A percentile compares a stretch with the other conserved stretches of the same genome.
Evolutionary conservation across 2,888 invertebrate species (phyloP).

Genomic region (Schrankia costaestrigalis): DNA sequence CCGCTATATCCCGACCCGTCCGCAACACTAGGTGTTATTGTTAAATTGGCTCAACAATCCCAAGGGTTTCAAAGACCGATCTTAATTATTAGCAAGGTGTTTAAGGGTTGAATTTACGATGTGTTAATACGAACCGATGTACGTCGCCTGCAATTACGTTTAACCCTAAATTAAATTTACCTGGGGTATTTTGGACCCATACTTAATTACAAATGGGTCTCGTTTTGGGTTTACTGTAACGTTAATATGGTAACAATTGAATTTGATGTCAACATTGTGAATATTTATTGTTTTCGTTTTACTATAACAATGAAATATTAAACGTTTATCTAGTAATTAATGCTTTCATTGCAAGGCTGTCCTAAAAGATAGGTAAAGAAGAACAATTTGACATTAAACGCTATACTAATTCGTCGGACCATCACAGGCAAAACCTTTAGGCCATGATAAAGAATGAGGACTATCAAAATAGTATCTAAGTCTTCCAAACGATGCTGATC

Average conservation of each 20-base stretch:
- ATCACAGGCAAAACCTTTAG: no score
- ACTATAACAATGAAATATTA: no score
- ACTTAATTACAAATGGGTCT: slow-evolving; percentile 31
- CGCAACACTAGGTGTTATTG: slow-evolving; percentile 52
- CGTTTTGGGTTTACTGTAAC: slow-evolving; percentile 23
- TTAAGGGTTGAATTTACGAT: slow-evolving; percentile 74
- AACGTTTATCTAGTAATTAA: no score
- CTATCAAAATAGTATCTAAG: no score
- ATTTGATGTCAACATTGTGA: no score
- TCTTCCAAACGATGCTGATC: no score
- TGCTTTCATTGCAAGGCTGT: no score
- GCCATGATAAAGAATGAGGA: no score
- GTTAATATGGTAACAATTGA: slow-evolving; percentile 13
- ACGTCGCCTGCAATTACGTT: slow-evolving; percentile 64
- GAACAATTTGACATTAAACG: no score
- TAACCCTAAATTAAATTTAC: slow-evolving; percentile 73
- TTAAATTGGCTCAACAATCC: slow-evolving; percentile 63
- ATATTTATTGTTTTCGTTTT: no score
- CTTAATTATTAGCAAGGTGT: slow-evolving; percentile 78
- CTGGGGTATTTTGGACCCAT: slow-evolving; percentile 53
- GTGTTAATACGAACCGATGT: slow-evolving; percentile 71
- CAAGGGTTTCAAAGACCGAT: slow-evolving; percentile 53
- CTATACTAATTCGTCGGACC: no score
- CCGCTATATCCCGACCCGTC: slow-evolving; percentile 48
- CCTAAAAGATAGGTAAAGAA: no score